Evolutionary conservation across 2,888 invertebrate species (phyloP), one percentile per base, ranked within the genome.

Genomic region (Hydrotaea cyrtoneurina): DNA sequence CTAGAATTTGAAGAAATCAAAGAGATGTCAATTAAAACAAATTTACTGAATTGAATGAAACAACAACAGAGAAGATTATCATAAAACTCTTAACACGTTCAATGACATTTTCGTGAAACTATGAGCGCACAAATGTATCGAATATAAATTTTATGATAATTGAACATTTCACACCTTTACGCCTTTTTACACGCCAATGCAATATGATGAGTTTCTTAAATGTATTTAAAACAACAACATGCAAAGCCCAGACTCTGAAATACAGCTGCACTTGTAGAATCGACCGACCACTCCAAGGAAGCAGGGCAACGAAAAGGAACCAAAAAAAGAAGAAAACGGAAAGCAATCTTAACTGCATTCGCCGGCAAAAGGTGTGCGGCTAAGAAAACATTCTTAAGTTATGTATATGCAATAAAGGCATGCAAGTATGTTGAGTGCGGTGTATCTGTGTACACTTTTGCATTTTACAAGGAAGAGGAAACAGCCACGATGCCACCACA

Each of bases 71-170:
- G 23, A 19, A 66, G 46, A 19, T 23, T 21, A 13, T 46, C 39
- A 69, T 69, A 69, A 46, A 72, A 72, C 50, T 39, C 13, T 84
- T 85, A 80, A 84, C 78, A 79, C 64, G 76, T 77, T 80, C 82
- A 77, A 77, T 82, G 79, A 85, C 77, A 80, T 80, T 80, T 77
- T 59, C 15, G 19, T 23, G 53, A 77, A 71, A 74, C 39, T 59
- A 43, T 21, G n/a, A 26, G 8, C 7, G n/a, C 19, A 72, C 83
- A 86, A 86, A 83, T 79, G 82, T 82, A 85, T 86, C 88, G 87
- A 87, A 17, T 89, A 87, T 91, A 91, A 91, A 90, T 91, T 90
- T 89, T 86, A 87, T 87, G 90, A 89, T 91, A 91, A 91, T 91
- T 90, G 88, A 88, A 86, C 88, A 89, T 89, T 91, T 91, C 90